Evolutionary conservation across 2,113 vertebrate species (phyloP).

Genomic region (Cyprinus carpio): DNA sequence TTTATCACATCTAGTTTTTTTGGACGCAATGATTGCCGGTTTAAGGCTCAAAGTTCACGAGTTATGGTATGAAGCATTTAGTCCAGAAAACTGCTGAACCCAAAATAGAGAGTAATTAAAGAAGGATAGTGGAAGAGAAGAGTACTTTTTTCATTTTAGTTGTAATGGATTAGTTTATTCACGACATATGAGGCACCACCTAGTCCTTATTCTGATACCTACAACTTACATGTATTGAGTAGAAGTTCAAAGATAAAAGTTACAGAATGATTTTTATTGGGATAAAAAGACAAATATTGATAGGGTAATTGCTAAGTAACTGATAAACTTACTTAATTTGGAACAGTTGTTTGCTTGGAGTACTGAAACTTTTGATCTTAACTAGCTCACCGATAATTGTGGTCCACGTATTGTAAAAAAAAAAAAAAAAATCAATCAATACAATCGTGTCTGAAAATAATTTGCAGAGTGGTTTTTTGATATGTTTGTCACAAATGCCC

Average conservation of each 20-base stretch:
- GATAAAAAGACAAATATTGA: neutral
- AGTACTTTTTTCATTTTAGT: neutral
- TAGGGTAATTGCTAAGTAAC: neutral
- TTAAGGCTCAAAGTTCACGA: constrained; percentile 63
- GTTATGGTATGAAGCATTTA: constrained; percentile 67
- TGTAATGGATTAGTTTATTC: neutral
- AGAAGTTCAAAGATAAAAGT: neutral
- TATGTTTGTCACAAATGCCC: neutral
- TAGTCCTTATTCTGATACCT: neutral
- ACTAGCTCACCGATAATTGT: neutral
- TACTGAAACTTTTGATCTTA: neutral
- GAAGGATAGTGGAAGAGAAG: constrained; percentile 12
- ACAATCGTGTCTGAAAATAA: neutral
- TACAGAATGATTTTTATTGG: neutral
- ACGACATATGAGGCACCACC: neutral
- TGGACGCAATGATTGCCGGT: constrained; percentile 71
- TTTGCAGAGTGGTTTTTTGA: neutral
- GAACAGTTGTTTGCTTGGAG: neutral
- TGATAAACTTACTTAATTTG: neutral
- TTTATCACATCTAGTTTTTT: constrained; percentile 52
- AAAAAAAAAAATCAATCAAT: neutral
- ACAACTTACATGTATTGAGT: neutral
- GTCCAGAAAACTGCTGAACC: constrained; percentile 51
- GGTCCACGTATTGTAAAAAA: neutral
- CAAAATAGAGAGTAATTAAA: too few species aligned